Base-by-base conservation (phyloP, 2,113 vertebrate genomes). In the Vidua macroura region DNA sequence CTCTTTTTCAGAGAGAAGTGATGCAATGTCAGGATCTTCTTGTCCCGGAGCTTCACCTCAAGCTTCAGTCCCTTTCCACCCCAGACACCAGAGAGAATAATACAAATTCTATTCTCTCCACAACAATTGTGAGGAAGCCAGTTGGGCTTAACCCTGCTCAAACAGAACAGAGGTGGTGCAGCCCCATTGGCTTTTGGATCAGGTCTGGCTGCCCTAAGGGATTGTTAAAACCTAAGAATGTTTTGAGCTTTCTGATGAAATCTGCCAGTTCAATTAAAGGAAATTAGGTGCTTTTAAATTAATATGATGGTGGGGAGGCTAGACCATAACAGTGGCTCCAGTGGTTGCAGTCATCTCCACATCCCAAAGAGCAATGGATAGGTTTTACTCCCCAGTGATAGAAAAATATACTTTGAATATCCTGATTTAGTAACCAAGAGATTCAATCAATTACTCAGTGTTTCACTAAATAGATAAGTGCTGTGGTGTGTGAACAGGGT, bases 241-340 rank as follows among this genome's bases (percentile, higher is more conserved):
- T 76, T 86, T 21, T 48, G 39, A 78, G 56, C 64, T 91, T 82
- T 83, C 66, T 83, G 43, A n/a, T 75, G 74, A 73, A 84, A 89
- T 48, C 53, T 85, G 51, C 66, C 6, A 2, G 35, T 37, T 81
- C 6, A 15, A 75, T 67, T 74, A 88, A 77, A 53, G 90, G 72
- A 86, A 58, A 74, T 86, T 20, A 92, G 37, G 41, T 66, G 44
- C 35, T 78, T 83, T 93, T 83, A 92, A 96, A 83, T 95, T 89
- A 92, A 55, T 18, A 0, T 2, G 44, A 4, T 80, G 51, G 53
- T 67, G 35, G 22, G 56, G 46, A 76, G 64, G 39, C 39, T 44
- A 18, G 10, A 81, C 56, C 60, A 44, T 59, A 86, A 7, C 15
- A 9, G 41, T 55, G n/a, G 28, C 59, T 90, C 33, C 16, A 16